Conservation (phyloP, 2,113 vertebrate genomes). For the Psophia crepitans region DNA sequence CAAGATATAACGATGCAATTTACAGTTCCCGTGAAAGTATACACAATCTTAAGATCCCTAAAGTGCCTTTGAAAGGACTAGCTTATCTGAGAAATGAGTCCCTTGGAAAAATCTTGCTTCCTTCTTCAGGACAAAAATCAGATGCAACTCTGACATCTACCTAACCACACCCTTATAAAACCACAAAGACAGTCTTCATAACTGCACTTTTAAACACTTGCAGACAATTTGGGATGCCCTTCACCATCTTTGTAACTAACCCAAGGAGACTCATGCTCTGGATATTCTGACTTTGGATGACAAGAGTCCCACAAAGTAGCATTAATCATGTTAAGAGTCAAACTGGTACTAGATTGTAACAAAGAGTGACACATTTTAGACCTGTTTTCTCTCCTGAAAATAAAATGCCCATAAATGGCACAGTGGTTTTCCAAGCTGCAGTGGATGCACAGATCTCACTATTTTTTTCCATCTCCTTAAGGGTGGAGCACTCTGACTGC, state of each 20-base stretch:
- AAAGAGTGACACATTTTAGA: background rate
- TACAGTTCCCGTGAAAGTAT: background rate
- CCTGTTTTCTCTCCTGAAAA: background rate
- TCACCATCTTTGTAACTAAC: background rate
- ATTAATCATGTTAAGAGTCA: background rate
- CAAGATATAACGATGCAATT: background rate
- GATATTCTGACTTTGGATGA: background rate
- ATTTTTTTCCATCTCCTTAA: accelerated
- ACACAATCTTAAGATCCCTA: background rate
- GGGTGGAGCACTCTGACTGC: background rate
- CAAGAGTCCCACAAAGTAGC: background rate
- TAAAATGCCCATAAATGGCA: too few relatives aligned
- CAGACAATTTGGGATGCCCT: background rate
- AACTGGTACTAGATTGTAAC: background rate
- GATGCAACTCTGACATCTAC: background rate
- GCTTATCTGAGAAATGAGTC: background rate
- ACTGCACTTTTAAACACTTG: background rate
- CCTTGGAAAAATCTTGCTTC: background rate
- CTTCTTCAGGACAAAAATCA: background rate
- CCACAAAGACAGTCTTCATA: background rate
- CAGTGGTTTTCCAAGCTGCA: background rate
- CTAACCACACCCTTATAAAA: background rate
- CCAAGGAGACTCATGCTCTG: background rate
- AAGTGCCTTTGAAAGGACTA: background rate
- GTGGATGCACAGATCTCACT: background rate